A percentile compares a stretch with the other conserved stretches of the same genome.
phyloP scores from a whole-genome alignment of 2,113 vertebrate genomes.

The Phalacrocorax carbo region DNA sequence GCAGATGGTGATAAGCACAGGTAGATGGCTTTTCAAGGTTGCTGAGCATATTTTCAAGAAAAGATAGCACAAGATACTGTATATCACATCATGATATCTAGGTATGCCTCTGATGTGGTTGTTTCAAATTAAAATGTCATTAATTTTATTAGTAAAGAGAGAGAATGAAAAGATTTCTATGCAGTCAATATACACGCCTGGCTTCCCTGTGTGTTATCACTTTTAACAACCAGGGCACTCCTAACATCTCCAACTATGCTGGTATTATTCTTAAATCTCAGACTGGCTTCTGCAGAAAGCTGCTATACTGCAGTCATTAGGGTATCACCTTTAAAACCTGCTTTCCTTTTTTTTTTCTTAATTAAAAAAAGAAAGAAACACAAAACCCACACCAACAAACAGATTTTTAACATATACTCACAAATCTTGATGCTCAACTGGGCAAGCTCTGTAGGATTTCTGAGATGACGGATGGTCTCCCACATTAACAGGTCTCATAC shows the following conservation, averaged over 20 bases:
- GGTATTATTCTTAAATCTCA: not conserved
- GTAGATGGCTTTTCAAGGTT: not conserved
- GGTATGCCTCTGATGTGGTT: not conserved
- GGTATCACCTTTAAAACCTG: not conserved
- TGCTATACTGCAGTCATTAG: not conserved
- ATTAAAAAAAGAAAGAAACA: not conserved
- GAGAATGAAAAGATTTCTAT: not conserved
- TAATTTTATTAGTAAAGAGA: not conserved
- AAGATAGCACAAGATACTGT: not conserved
- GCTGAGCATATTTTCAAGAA: not conserved
- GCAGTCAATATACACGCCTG: not conserved
- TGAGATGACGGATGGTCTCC: not conserved
- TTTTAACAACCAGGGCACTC: not conserved
- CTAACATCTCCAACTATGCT: not conserved
- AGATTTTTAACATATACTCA: not conserved
- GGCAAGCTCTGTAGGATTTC: not conserved
- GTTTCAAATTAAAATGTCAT: not conserved
- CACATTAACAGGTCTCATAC: not conserved
- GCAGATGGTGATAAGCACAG: not conserved
- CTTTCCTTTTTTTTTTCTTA: not conserved
- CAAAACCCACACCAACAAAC: not conserved
- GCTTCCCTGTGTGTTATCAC: not conserved
- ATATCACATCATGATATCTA: not conserved
- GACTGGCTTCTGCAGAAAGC: not conserved
- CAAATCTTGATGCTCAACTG: fast-evolving